Conservation (phyloP, 1,140 invertebrate species). For the Pseudomyrmex flavicornis region DNA sequence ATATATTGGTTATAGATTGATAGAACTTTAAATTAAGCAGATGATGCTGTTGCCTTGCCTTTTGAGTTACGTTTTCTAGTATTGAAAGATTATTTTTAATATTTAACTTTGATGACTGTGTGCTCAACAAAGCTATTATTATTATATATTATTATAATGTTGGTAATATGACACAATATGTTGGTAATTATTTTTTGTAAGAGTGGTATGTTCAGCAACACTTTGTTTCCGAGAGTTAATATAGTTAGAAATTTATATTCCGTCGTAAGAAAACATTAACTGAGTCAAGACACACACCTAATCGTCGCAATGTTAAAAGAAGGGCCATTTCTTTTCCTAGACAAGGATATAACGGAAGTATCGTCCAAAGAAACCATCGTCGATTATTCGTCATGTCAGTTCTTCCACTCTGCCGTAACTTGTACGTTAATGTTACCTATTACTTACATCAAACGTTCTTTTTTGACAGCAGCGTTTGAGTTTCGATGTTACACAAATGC, state of each 20-base stretch:
- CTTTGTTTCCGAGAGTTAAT: conserved; percentile 23
- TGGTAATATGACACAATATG: too few relatives aligned
- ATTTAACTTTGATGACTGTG: too few relatives aligned
- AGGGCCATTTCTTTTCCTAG: conserved; percentile 37
- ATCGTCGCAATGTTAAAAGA: conserved; percentile 24
- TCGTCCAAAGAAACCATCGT: conserved; percentile 61
- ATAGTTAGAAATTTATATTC: conserved; percentile 24
- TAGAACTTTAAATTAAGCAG: too few relatives aligned
- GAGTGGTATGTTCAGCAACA: not conserved
- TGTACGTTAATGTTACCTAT: conserved; percentile 78
- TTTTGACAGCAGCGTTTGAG: conserved; percentile 48
- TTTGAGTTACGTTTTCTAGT: too few relatives aligned
- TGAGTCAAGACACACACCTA: conserved; percentile 14
- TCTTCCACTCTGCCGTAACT: conserved; percentile 54
- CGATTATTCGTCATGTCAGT: conserved; percentile 67
- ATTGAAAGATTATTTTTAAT: too few relatives aligned
- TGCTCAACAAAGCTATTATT: too few relatives aligned
- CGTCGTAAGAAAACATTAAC: conserved; percentile 27
- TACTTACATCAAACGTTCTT: conserved; percentile 68
- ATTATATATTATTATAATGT: too few relatives aligned
- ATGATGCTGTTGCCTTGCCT: too few relatives aligned
- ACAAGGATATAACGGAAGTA: conserved; percentile 61
- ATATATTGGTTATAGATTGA: too few relatives aligned
- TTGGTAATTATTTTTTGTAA: not conserved
- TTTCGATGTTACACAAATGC: conserved; percentile 44